Evolutionary conservation across 2,797 vertebrate genomes (phyloP), one percentile per base, ranked within the genome.

Genomic region (Sebastes taczanowskii): DNA sequence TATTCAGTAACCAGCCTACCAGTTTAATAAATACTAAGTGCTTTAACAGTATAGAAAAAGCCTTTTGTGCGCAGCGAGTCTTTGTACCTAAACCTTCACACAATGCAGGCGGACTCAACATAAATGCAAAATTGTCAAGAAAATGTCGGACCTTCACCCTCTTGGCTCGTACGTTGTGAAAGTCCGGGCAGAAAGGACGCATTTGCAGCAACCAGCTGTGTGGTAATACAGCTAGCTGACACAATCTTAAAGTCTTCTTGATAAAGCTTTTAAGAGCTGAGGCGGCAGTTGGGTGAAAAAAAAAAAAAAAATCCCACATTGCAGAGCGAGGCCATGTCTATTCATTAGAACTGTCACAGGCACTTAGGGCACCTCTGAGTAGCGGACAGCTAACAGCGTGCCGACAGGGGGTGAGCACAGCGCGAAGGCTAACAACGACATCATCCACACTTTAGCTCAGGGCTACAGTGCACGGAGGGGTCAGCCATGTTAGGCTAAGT

Each of bases 341-440:
- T 97, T 97, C 96, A 97, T 97, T 97, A 96, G 92, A 91, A 88
- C 91, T 93, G 96, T 96, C 96, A 96, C 93, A 93, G 95, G 96
- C 96, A 97, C 96, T 97, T 96, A 97, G 94, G 95, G 94, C 93
- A 95, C 92, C 96, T 95, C 94, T 90, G 84, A 97, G 96, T 75
- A 84, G 94, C 90, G 86, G 94, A 92, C 95, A 91, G 95, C 96
- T 95, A 96, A 94, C 95, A 95, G 96, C 92, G 42, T 73, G 81
- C 70, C 94, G 90, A 86, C 85, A 85, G 86, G 95, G 89, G 94
- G 89, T 87, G 71, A 87, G 77, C 27, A 87, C 92, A 88, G 85
- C 91, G 86, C 86, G 81, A 29, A 76, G 84, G 92, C 89, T 85
- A 95, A 95, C 92, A 81, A 91, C 92, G 94, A 78, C 80, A 61